A percentile compares a stretch with the other conserved stretches of the same genome.
Evolutionary conservation across 2,797 vertebrate genomes (phyloP).

Genomic region (Pseudochirops corinnae): DNA sequence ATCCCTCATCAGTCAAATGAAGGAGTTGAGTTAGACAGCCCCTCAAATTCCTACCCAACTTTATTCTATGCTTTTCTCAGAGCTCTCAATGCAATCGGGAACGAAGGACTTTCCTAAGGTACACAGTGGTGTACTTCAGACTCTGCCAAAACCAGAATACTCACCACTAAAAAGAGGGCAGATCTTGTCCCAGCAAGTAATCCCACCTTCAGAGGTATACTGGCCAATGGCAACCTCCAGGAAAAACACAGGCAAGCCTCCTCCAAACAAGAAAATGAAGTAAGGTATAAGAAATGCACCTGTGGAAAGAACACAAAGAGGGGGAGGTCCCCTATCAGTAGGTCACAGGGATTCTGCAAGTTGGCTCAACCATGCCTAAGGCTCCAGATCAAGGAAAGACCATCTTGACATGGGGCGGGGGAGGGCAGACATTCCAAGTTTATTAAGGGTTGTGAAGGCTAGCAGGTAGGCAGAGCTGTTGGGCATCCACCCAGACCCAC

Average conservation of each 20-base stretch:
- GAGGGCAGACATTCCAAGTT: neutral
- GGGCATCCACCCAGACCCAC: neutral
- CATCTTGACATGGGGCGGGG: neutral
- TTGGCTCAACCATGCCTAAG: fast-evolving
- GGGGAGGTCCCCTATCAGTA: neutral
- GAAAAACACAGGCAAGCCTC: slow-evolving; percentile 98
- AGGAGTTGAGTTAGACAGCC: neutral
- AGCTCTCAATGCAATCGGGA: neutral
- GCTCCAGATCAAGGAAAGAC: neutral
- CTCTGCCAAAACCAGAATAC: slow-evolving; percentile 73
- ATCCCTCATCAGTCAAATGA: neutral
- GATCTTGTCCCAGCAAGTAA: slow-evolving; percentile 99
- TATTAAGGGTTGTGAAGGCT: neutral
- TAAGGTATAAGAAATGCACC: slow-evolving; percentile 99
- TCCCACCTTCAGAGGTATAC: slow-evolving; percentile 98
- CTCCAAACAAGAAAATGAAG: slow-evolving; percentile 98
- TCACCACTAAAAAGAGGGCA: slow-evolving; percentile 99
- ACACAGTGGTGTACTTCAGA: neutral
- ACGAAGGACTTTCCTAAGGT: neutral
- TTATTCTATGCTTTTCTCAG: neutral
- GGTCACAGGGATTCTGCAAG: fast-evolving
- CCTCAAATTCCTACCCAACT: neutral
- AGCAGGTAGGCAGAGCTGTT: too few species aligned
- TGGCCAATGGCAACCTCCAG: slow-evolving; percentile 98
- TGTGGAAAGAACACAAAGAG: slow-evolving; percentile 78